Base-by-base conservation (phyloP, 2,888 invertebrate genomes). In the Mimachlamys varia region DNA sequence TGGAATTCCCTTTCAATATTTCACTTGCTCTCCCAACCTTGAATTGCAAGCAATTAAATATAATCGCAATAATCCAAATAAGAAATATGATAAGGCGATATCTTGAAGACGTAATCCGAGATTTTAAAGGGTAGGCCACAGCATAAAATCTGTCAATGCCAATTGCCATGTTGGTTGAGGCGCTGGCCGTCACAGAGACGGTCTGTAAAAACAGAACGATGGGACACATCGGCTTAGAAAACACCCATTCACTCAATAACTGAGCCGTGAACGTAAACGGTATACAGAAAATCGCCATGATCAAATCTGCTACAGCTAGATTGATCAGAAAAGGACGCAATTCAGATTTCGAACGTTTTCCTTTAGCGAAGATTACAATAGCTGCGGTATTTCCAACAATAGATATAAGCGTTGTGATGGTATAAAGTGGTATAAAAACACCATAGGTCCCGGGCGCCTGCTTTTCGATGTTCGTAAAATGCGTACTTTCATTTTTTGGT, bases 271-370 rank as follows among this genome's bases (percentile, higher is more conserved):
- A 98, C 2, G 98, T 98, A 96, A 99, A 99, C 0, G 99, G 99
- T 92, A 99, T 98, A 97, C 99, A 99, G 95, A 99, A 98, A 50
- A 98, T 96, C 0, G 98, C 98, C 98, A 99, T 98, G 91, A 99
- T 97, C 92, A 99, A 98, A 96, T 99, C 99, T 55, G 99, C 98
- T 88, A 98, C 97, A 0, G 99, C 98, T 93, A 99, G 97, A 95
- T 97, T 97, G 96, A 98, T 98, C 96, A 99, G 98, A 96, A 99
- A 99, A 13, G 95, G 94, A 90, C 97, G 93, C 50, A 96, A 94
- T 92, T 96, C 96, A 17, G 96, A 96, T 88, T 96, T 94, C 0
- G 96, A 96, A 90, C 96, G 92, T 88, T 94, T 94, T 0, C 97
- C 97, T 87, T 96, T 94, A 0, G 96, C 94, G 89, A 97, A 96